Percentiles rank a stretch among this genome's conserved stretches.
These are phyloP conservation scores for Lasioglossum albipes DNA, from an alignment of 1,140 invertebrate genomes.

Conservation along the genomic window DNA sequence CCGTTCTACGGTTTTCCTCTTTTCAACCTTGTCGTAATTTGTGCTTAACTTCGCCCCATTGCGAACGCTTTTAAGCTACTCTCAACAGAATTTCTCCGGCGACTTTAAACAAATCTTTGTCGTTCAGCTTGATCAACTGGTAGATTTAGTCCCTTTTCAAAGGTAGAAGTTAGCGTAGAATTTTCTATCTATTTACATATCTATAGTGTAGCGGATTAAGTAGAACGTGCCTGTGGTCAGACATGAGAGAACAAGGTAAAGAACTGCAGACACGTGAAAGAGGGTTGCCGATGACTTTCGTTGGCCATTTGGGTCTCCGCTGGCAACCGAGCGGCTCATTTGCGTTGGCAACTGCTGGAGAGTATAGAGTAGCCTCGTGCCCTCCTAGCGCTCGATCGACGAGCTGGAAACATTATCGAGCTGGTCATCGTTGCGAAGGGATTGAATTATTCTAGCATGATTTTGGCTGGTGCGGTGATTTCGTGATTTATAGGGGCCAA, in stretches of 20 bases:
- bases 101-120: too few relatives aligned
- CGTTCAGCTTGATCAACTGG: too few relatives aligned
- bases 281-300: constrained; percentile 20
- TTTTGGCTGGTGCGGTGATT: constrained; percentile 1
- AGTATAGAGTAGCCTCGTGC: too few relatives aligned
- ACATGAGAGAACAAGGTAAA: too few relatives aligned
- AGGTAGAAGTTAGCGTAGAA: too few relatives aligned
- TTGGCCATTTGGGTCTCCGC: constrained; percentile 25
- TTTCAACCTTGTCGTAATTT: not conserved
- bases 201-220: too few relatives aligned
- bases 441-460: constrained; percentile 30
- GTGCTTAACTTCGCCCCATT: constrained; percentile 11
- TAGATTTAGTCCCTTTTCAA: too few relatives aligned
- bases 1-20: not conserved
- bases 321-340: not conserved
- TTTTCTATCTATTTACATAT: too few relatives aligned
- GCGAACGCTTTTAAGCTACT: constrained; percentile 21
- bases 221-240: too few relatives aligned
- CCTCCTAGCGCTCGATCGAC: not conserved
- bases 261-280: too few relatives aligned
- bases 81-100: constrained; percentile 26
- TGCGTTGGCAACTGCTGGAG: too few relatives aligned
- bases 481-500: constrained; percentile 5
- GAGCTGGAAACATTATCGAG: not conserved
- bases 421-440: not conserved